Conservation (phyloP, 2,797 vertebrate genomes). For the Chaetodon trifasciatus region DNA sequence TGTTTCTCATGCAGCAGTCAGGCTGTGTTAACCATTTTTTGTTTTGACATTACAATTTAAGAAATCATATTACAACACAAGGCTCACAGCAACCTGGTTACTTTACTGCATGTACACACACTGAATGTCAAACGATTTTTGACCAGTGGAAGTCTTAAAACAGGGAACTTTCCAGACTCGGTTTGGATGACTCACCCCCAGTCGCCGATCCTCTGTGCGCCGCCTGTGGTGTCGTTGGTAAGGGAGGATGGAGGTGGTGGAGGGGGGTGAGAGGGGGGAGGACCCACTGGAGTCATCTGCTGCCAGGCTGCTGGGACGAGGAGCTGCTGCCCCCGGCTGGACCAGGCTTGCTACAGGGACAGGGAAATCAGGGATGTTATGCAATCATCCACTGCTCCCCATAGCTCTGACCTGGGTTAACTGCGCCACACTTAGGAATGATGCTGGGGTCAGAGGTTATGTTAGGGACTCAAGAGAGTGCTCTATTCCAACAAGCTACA, state of each 20-base stretch:
- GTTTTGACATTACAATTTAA: not conserved
- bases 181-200: constrained; percentile 90
- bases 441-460: not conserved
- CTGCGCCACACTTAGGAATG: not conserved
- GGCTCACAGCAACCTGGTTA: not conserved
- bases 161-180: constrained; percentile 16
- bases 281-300: constrained; percentile 88
- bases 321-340: constrained; percentile 92
- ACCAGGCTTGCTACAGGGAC: constrained; percentile 89
- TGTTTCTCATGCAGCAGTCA: not conserved
- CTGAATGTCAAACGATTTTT: not conserved
- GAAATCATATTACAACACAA: not conserved
- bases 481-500: not conserved
- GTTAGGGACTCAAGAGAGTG: not conserved
- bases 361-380: not conserved
- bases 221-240: constrained; percentile 88
- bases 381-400: not conserved
- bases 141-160: not conserved
- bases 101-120: not conserved
- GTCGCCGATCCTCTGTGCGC: constrained; percentile 92
- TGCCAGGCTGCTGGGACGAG: constrained; percentile 95
- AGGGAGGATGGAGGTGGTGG: constrained; percentile 89
- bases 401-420: not conserved
- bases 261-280: constrained; percentile 77
- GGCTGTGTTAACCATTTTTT: too few species aligned